Percentiles rank a stretch among this genome's conserved stretches.
Evolutionary conservation across 2,888 invertebrate species (phyloP).

Genomic region (Hedya salicella): DNA sequence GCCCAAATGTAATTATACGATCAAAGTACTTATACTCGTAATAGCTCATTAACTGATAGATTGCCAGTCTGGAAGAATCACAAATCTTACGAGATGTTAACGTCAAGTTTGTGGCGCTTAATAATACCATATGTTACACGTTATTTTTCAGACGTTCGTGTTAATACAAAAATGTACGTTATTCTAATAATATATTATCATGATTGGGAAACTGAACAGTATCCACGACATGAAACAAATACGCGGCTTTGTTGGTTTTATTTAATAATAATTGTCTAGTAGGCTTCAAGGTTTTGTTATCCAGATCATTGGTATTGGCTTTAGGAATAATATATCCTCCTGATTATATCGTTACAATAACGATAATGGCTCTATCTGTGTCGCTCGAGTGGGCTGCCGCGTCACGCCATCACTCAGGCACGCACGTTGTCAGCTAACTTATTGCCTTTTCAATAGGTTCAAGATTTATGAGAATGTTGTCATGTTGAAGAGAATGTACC

Average conservation of each 20-base stretch:
- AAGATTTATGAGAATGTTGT: neutral
- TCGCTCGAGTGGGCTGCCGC: conserved; percentile 9
- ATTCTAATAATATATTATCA: neutral
- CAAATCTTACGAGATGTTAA: too few species aligned
- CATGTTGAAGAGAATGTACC: too few species aligned
- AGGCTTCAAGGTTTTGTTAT: neutral
- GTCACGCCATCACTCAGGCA: conserved; percentile 31
- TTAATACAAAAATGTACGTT: too few species aligned
- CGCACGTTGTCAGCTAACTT: conserved; percentile 24
- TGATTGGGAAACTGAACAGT: conserved; percentile 4
- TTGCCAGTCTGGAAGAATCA: too few species aligned
- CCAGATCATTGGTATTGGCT: conserved; percentile 14
- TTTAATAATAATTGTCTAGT: neutral
- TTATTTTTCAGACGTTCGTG: too few species aligned
- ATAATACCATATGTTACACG: neutral
- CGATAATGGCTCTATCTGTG: conserved; percentile 32
- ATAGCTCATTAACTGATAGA: too few species aligned
- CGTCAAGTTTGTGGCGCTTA: neutral
- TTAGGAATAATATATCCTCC: conserved; percentile 16
- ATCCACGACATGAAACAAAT: neutral
- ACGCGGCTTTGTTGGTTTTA: too few species aligned
- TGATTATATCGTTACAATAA: conserved; percentile 36
- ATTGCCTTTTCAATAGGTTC: conserved; percentile 7
- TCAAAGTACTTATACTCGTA: too few species aligned
- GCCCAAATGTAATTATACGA: conserved; percentile 1